phyloP scores from a whole-genome alignment of 2,113 vertebrate species.

The Phoenicopterus ruber region DNA sequence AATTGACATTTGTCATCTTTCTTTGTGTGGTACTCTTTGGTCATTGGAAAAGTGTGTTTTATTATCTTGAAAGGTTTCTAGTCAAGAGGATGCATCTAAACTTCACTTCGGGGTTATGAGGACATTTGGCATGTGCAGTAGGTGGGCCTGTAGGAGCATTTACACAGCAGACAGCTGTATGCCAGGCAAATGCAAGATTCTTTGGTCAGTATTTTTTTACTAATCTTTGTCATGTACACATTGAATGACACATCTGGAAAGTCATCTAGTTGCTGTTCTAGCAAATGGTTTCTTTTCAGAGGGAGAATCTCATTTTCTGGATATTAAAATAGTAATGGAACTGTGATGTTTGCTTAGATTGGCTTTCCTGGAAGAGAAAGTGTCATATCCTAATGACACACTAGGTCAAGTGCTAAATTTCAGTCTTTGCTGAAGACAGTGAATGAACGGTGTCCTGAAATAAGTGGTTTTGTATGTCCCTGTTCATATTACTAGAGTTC shows the following conservation, averaged over 20 bases:
- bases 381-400: background rate
- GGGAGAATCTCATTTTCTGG: background rate
- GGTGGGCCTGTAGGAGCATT: background rate
- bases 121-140: background rate
- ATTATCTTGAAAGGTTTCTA: background rate
- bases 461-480: background rate
- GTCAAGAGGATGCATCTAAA: background rate
- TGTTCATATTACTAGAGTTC: background rate
- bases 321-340: background rate
- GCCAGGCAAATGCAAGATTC: background rate
- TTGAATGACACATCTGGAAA: background rate
- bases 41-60: background rate
- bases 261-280: background rate
- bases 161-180: background rate
- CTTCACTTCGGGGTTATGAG: background rate
- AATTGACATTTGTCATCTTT: background rate
- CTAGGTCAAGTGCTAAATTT: background rate
- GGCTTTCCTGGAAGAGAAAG: background rate
- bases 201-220: background rate
- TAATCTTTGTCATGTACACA: background rate
- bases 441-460: conserved; percentile 3
- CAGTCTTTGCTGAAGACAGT: background rate
- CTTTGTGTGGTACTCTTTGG: background rate
- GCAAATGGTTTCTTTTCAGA: background rate
- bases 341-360: background rate